Evolutionary conservation across 2,113 vertebrate genomes (phyloP).

Genomic region (Pseudorasbora parva): DNA sequence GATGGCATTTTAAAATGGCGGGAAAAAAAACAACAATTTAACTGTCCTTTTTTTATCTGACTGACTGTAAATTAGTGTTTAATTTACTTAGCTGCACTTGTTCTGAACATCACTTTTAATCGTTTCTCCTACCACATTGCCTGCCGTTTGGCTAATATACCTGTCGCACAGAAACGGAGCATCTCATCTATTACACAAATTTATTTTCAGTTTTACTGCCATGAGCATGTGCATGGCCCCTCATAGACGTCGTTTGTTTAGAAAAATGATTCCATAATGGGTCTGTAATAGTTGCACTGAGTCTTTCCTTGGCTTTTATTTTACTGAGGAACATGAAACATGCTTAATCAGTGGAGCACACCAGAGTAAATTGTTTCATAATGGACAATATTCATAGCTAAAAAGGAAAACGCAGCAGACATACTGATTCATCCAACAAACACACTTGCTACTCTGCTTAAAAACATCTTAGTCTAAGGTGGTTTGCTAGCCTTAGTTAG

Average conservation of each 20-base stretch:
- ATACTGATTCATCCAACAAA: neutral
- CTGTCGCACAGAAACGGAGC: neutral
- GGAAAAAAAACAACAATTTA: neutral
- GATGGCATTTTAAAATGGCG: neutral
- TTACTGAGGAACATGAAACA: slow-evolving; percentile 3
- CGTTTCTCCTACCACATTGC: neutral
- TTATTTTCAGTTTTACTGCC: slow-evolving; percentile 8
- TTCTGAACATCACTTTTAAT: slow-evolving; percentile 6
- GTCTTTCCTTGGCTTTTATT: neutral
- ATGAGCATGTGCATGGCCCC: neutral
- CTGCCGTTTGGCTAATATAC: neutral
- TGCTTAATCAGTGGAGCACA: neutral
- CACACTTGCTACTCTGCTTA: neutral
- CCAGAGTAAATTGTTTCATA: neutral
- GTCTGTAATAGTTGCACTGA: neutral
- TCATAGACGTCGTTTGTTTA: neutral
- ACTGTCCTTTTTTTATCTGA: neutral
- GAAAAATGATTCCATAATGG: slow-evolving; percentile 20
- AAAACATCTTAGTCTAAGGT: neutral
- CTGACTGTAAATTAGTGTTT: neutral
- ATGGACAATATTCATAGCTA: neutral
- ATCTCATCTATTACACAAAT: slow-evolving; percentile 16
- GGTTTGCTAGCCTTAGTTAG: neutral
- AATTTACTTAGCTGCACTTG: neutral
- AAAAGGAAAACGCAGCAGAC: neutral